phyloP scores from a whole-genome alignment of 2,113 vertebrate genomes.

The Chloroceryle aenea region DNA sequence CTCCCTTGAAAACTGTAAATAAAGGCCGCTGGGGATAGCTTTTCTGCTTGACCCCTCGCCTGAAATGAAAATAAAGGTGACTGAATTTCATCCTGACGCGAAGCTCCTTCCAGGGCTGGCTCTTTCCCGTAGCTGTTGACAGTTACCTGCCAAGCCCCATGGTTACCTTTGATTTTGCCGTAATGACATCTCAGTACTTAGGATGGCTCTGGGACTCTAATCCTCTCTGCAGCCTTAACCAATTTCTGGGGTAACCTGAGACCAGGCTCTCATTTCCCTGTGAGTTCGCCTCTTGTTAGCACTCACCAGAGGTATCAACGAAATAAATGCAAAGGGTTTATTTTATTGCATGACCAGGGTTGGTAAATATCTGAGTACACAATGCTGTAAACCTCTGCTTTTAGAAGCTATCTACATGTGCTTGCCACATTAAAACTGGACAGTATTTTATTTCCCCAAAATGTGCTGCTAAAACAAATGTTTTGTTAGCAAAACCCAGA shows the following conservation, averaged over 20 bases:
- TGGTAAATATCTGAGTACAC: neutral
- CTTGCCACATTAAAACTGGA: neutral
- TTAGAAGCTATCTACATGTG: neutral
- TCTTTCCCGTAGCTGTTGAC: constrained; percentile 81
- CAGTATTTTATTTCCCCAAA: neutral
- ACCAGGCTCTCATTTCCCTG: constrained; percentile 43
- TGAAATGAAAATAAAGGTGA: constrained; percentile 80
- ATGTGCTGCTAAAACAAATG: neutral
- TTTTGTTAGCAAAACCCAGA: neutral
- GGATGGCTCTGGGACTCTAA: constrained; percentile 71
- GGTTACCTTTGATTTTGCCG: constrained; percentile 81
- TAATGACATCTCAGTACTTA: constrained; percentile 74
- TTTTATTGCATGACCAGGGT: neutral
- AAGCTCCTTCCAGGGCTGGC: constrained; percentile 53
- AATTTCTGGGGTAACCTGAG: constrained; percentile 76
- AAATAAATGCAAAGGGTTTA: constrained; percentile 3
- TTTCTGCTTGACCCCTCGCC: constrained; percentile 82
- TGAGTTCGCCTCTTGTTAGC: constrained; percentile 64
- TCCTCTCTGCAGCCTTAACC: constrained; percentile 69
- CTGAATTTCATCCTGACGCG: constrained; percentile 70
- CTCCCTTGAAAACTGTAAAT: constrained; percentile 80
- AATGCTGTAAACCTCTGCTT: neutral
- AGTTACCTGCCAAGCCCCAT: constrained; percentile 76
- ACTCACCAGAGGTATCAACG: constrained; percentile 21
- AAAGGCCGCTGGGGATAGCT: constrained; percentile 73